A percentile compares a stretch with the other conserved stretches of the same genome.
phyloP scores from a whole-genome alignment of 2,113 vertebrate species.

The Ceyx margarethae region DNA sequence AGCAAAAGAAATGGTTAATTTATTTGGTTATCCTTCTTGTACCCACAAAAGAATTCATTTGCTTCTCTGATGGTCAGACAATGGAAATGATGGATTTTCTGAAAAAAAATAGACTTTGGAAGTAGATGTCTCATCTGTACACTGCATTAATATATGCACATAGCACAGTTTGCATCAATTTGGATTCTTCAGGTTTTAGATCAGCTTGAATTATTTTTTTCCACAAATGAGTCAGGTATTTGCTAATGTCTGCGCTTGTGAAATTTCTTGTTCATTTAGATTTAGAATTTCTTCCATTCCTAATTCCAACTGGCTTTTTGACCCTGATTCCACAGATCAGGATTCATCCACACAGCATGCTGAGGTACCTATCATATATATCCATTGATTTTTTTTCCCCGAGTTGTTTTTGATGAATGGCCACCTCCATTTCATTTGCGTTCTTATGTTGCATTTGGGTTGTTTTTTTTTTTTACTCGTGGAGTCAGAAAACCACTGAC shows the following conservation, averaged over 20 bases:
- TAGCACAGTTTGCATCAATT: not conserved
- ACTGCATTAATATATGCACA: not conserved
- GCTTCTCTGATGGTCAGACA: not conserved
- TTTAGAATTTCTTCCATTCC: not conserved
- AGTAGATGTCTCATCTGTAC: not conserved
- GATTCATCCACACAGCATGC: not conserved
- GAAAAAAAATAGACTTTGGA: not conserved
- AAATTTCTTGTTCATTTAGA: not conserved
- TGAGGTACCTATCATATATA: not conserved
- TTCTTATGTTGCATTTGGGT: not conserved
- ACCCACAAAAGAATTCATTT: not conserved
- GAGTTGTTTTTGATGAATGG: not conserved
- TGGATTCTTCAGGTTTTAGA: not conserved
- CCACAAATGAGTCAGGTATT: not conserved
- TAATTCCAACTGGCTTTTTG: slow-evolving; percentile 23
- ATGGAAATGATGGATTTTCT: not conserved
- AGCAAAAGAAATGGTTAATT: not conserved
- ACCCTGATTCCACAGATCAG: slow-evolving; percentile 16
- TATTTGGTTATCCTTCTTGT: not conserved
- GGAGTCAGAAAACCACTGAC: not conserved
- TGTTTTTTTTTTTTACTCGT: not conserved
- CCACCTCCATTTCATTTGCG: not conserved
- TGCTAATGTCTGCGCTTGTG: not conserved
- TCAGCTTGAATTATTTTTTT: not conserved
- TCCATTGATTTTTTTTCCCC: not conserved